Percentiles rank a stretch among this genome's conserved stretches.
phyloP scores from a whole-genome alignment of 2,113 vertebrate species.

The Todiramphus chloris region DNA sequence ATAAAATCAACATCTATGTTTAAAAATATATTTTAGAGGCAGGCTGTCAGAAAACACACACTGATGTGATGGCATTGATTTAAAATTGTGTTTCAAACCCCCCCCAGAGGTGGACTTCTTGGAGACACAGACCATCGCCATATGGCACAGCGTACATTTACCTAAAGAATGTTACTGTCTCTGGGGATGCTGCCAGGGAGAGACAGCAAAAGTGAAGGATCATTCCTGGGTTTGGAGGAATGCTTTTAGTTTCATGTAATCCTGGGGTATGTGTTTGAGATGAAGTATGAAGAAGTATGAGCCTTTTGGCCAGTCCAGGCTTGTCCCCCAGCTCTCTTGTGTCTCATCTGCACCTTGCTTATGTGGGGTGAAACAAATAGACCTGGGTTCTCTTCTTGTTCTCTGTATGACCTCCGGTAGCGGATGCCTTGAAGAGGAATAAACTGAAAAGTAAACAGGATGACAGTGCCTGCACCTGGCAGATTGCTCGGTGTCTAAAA shows the following conservation, averaged over 20 bases:
- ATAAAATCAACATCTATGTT: constrained; percentile 35
- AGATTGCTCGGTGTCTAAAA: not conserved
- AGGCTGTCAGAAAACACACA: not conserved
- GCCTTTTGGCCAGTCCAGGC: not conserved
- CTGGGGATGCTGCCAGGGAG: not conserved
- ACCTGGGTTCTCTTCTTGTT: not conserved
- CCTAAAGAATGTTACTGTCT: not conserved
- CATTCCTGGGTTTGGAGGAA: not conserved
- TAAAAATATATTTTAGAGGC: not conserved
- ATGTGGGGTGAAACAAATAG: not conserved
- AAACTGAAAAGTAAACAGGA: not conserved
- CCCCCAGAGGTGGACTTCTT: not conserved
- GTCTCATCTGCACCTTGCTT: not conserved
- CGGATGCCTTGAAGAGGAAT: not conserved
- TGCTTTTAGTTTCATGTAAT: not conserved
- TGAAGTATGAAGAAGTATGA: not conserved
- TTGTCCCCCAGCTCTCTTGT: not conserved
- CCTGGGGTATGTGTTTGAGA: not conserved
- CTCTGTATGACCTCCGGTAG: not conserved
- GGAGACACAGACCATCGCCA: not conserved
- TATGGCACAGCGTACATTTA: not conserved
- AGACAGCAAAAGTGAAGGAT: not conserved
- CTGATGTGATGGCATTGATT: constrained; percentile 9
- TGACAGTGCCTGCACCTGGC: not conserved
- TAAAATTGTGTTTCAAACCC: not conserved